Percentiles rank a stretch among this genome's conserved stretches.
Evolutionary conservation across 2,888 invertebrate genomes (phyloP).

Genomic region (Acrobasis consociella): DNA sequence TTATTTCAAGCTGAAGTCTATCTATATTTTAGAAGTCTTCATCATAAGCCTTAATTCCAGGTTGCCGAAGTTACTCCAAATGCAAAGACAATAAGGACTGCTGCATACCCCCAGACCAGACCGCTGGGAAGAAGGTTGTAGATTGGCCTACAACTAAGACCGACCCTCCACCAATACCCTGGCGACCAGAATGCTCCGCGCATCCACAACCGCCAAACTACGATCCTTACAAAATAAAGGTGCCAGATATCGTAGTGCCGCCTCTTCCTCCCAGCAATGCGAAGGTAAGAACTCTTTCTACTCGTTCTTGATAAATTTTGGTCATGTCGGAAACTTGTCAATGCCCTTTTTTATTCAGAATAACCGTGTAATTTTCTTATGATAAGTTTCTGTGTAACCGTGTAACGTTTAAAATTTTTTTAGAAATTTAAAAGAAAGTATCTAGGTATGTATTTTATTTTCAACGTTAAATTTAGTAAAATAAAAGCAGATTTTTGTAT

Average conservation of each 20-base stretch:
- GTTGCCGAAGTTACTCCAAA: constrained; percentile 48
- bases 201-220: constrained; percentile 65
- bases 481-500: no score
- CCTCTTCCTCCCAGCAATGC: constrained; percentile 65
- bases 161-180: constrained; percentile 47
- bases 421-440: no score
- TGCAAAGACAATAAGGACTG: constrained; percentile 46
- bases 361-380: no score
- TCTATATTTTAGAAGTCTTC: no score
- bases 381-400: no score
- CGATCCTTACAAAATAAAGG: constrained; percentile 72
- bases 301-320: background rate
- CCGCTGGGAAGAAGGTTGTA: constrained; percentile 55
- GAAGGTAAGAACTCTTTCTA: constrained; percentile 54
- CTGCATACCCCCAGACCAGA: constrained; percentile 56
- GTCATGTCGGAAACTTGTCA: background rate
- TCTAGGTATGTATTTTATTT: no score
- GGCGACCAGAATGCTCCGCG: constrained; percentile 57
- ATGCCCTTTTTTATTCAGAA: no score
- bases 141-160: constrained; percentile 65
- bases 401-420: no score
- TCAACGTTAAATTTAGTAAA: no score
- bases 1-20: no score
- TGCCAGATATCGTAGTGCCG: constrained; percentile 66
- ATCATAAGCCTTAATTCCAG: constrained; percentile 35